These are phyloP conservation scores for Ploceus nigricollis DNA, from an alignment of 2,113 vertebrate species.

Conservation along the genomic window DNA sequence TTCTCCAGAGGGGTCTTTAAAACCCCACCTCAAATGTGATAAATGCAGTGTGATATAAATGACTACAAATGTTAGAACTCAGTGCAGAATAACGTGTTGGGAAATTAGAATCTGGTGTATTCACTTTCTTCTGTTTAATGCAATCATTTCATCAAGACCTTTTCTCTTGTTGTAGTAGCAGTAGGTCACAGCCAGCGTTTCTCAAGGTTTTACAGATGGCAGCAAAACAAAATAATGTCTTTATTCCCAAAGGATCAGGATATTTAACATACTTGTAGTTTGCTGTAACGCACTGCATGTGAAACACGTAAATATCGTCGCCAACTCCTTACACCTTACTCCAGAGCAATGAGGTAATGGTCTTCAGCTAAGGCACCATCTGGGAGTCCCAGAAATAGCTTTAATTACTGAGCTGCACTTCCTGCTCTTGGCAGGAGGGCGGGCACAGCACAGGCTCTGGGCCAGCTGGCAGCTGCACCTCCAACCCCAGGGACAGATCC, in stretches of 20 bases:
- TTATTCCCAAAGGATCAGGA: neutral
- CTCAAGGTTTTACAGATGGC: neutral
- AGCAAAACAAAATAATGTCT: neutral
- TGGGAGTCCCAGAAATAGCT: neutral
- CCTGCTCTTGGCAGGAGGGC: neutral
- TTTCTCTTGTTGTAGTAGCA: neutral
- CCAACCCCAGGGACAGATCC: rapidly evolving
- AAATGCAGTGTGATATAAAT: constrained; percentile 3
- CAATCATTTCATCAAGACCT: neutral
- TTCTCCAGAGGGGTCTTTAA: constrained; percentile 52
- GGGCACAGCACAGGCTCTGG: neutral
- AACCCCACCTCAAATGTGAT: constrained; percentile 38
- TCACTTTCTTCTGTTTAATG: neutral
- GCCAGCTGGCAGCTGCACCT: neutral
- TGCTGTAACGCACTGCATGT: rapidly evolving
- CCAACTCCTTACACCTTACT: neutral
- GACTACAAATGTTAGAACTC: neutral
- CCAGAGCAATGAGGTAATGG: neutral
- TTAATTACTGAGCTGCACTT: neutral
- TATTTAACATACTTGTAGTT: neutral
- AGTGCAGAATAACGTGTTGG: neutral
- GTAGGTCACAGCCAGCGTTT: neutral
- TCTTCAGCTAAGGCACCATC: neutral
- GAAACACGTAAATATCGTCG: neutral
- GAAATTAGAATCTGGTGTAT: neutral